A percentile compares a stretch with the other conserved stretches of the same genome.
These are phyloP conservation scores for Tachina grossa DNA, from an alignment of 2,888 invertebrate species.

Conservation along the genomic window DNA sequence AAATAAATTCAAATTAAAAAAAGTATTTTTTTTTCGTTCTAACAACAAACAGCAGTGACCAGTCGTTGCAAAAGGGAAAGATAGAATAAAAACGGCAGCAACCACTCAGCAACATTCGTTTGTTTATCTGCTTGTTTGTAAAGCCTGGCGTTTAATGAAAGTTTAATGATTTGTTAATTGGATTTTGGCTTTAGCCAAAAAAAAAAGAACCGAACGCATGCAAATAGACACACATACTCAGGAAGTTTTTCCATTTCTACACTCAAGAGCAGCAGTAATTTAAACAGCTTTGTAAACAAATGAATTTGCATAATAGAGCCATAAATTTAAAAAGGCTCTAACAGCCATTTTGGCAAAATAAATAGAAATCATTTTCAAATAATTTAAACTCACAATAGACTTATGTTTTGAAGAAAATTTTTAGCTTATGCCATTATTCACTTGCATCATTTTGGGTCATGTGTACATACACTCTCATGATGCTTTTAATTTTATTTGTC, in stretches of 20 bases:
- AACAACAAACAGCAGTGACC: slow-evolving; percentile 30
- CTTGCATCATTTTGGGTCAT: neutral
- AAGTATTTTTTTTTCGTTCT: slow-evolving; percentile 23
- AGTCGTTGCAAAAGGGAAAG: slow-evolving; percentile 17
- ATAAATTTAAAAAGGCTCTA: neutral
- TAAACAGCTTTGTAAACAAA: slow-evolving; percentile 58
- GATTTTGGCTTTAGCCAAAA: slow-evolving; percentile 79
- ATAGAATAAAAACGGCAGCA: neutral
- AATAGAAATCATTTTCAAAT: neutral
- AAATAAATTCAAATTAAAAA: slow-evolving; percentile 53
- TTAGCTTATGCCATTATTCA: neutral
- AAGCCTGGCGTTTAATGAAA: slow-evolving; percentile 81
- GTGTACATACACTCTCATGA: slow-evolving; percentile 15
- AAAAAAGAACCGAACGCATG: neutral
- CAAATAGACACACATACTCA: slow-evolving; percentile 27
- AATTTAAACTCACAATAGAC: neutral
- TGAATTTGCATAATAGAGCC: slow-evolving; percentile 54
- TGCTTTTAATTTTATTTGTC: slow-evolving; percentile 49
- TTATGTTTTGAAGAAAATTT: neutral
- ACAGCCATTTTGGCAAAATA: neutral
- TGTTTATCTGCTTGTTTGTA: slow-evolving; percentile 66
- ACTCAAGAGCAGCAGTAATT: slow-evolving; percentile 37
- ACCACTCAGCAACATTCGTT: slow-evolving; percentile 25
- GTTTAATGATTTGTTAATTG: slow-evolving; percentile 83
- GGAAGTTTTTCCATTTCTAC: slow-evolving; percentile 40